phyloP scores from a whole-genome alignment of 2,888 invertebrate genomes.

The Diarsia rubi region DNA sequence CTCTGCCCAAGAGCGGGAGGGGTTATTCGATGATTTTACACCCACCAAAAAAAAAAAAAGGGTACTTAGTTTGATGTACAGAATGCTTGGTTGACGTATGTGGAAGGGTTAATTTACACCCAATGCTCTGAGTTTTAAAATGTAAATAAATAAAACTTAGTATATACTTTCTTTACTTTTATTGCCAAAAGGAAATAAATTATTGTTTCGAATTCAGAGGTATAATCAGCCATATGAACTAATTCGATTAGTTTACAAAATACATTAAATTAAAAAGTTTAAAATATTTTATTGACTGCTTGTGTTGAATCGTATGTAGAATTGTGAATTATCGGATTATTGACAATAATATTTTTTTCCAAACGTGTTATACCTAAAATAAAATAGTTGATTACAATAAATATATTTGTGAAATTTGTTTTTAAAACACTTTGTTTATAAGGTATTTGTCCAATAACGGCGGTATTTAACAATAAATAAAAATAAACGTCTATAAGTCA shows the following conservation, averaged over 20 bases:
- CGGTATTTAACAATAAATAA: constrained; percentile 6
- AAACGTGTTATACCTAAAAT: too few relatives aligned
- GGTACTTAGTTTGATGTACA: too few relatives aligned
- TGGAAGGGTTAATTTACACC: too few relatives aligned
- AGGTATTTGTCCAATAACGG: not conserved
- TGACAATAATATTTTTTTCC: not conserved
- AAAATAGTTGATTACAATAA: not conserved
- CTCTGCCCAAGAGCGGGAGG: too few relatives aligned
- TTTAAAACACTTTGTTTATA: not conserved
- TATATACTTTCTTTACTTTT: not conserved
- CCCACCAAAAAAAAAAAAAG: too few relatives aligned
- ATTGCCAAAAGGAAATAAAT: not conserved
- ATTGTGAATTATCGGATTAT: not conserved
- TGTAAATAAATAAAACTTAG: constrained; percentile 7
- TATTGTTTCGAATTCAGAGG: not conserved
- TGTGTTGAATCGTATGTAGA: not conserved
- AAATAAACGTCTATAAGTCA: not conserved
- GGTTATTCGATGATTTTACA: too few relatives aligned
- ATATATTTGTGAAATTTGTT: not conserved
- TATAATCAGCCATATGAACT: not conserved
- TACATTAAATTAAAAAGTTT: not conserved
- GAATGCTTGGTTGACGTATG: too few relatives aligned
- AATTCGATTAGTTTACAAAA: not conserved
- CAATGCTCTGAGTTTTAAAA: not conserved
- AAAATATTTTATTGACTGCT: not conserved